Evolutionary conservation across 2,113 vertebrate genomes (phyloP).

Genomic region (Eclectus roratus): DNA sequence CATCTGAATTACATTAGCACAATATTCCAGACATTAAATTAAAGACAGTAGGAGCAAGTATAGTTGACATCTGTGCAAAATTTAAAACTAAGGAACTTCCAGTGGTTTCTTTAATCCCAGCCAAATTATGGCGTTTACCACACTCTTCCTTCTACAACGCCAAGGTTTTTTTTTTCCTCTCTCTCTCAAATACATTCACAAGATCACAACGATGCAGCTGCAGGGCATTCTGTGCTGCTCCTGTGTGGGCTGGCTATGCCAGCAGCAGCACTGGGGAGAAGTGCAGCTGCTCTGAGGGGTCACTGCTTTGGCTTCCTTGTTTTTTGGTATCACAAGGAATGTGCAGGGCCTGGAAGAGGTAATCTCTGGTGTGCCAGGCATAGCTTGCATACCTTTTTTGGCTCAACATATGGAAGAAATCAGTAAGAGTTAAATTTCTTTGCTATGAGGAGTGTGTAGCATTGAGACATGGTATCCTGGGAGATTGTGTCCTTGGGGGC

Average conservation of each 20-base stretch:
- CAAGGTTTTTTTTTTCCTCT: neutral
- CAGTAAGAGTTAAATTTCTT: neutral
- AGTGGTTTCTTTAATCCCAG: conserved; percentile 69
- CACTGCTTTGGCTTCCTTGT: rapidly evolving
- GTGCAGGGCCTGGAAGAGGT: neutral
- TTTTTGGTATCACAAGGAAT: neutral
- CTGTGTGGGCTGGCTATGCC: conserved; percentile 18
- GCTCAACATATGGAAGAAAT: neutral
- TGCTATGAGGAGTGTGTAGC: neutral
- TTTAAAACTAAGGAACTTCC: conserved; percentile 67
- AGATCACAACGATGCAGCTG: conserved; percentile 20
- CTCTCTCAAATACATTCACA: neutral
- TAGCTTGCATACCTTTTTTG: neutral
- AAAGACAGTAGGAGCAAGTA: conserved; percentile 65
- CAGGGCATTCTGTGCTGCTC: neutral
- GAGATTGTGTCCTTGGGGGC: neutral
- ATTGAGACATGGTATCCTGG: neutral
- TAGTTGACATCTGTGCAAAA: conserved; percentile 68
- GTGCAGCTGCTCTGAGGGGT: neutral
- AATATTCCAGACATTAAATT: conserved; percentile 64
- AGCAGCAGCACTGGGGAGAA: rapidly evolving
- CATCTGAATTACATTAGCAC: conserved; percentile 57
- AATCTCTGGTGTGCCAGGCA: neutral
- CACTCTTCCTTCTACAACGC: conserved; percentile 50
- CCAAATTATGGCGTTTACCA: conserved; percentile 66